Base-by-base conservation (phyloP, 2,113 vertebrate species). In the Nyctereutes procyonoides region DNA sequence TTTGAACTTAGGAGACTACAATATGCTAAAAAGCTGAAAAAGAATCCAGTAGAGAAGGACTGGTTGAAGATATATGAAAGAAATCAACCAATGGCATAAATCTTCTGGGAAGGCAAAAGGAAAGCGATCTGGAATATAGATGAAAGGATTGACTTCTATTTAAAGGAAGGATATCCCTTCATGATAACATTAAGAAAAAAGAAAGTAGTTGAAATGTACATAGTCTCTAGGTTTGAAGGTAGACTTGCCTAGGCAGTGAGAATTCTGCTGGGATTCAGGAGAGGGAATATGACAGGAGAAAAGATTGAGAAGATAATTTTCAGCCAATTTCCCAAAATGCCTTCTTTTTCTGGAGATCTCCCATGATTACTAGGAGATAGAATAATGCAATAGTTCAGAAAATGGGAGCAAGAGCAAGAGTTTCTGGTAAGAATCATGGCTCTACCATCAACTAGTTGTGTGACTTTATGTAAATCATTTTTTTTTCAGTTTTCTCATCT, bases 241-340 rank as follows among this genome's bases (percentile, higher is more conserved):
- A 83, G 30, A 90, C 43, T 65, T 92, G 30, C 80, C 32, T 60
- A 87, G n/a, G 12, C 69, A 15, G 5, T 92, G 51, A 93, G 35
- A 19, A 1, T 22, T 81, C 83, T 96, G 15, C 58, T 92, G 28
- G 84, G 15, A 88, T 73, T 94, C 14, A 38, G 10, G 22, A 32
- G 8, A 71, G 8, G 4, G 24, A 91, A 15, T 65, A 65, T 81
- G 60, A 87, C 63, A 73, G 19, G 38, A 92, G 55, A 63, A 20
- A 92, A 92, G 11, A 87, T 95, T 87, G 19, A 89, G 38, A 89
- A 95, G 28, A 56, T 43, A 88, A 74, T 13, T 86, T 71, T 81
- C 79, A 35, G 6, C 17, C 62, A 93, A 32, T 9, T 58, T 91
- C 19, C 81, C 17, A 56, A 15, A 69, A 65, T 84, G 55, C 6